Evolutionary conservation across 2,888 invertebrate species (phyloP).

Genomic region (Rhimphoctona megacephalus): DNA sequence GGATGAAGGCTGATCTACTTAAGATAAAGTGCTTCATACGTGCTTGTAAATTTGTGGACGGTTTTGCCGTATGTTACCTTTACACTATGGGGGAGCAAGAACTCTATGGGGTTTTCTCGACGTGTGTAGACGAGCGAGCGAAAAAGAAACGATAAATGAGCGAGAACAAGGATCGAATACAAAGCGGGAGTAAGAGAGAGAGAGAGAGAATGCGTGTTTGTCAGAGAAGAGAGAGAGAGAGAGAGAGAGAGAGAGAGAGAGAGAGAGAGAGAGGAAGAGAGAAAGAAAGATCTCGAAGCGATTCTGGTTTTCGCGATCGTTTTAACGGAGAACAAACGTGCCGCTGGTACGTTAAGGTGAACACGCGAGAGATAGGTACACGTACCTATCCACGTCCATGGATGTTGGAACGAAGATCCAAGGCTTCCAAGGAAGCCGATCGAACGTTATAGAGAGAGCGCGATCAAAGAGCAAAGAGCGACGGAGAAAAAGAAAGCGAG

Average conservation of each 20-base stretch:
- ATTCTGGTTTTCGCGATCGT: conserved; percentile 62
- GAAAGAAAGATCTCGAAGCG: conserved; percentile 49
- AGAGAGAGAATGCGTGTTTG: conserved; percentile 13
- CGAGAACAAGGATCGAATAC: conserved; percentile 20
- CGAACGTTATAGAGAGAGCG: conserved; percentile 53
- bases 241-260: conserved; percentile 25
- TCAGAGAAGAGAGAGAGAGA: background rate
- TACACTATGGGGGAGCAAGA: conserved; percentile 65
- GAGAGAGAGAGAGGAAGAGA: conserved; percentile 28
- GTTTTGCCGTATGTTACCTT: conserved; percentile 53
- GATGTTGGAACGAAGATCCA: conserved; percentile 68
- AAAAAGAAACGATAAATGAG: conserved; percentile 48
- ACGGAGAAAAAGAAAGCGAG: conserved; percentile 25
- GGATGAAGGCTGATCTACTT: background rate
- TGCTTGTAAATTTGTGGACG: conserved; percentile 29
- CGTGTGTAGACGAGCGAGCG: conserved; percentile 43
- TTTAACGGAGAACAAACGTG: conserved; percentile 71
- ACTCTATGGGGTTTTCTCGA: conserved; percentile 65
- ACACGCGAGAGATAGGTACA: conserved; percentile 72
- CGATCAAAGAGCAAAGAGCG: conserved; percentile 33
- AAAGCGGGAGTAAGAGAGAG: conserved; percentile 28
- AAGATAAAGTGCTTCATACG: conserved; percentile 4
- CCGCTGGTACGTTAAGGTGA: conserved; percentile 67
- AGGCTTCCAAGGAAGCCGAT: conserved; percentile 68
- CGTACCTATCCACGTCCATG: conserved; percentile 66